Conservation (phyloP, 2,888 invertebrate species). For the Gastracanthus pulcherrimus region DNA sequence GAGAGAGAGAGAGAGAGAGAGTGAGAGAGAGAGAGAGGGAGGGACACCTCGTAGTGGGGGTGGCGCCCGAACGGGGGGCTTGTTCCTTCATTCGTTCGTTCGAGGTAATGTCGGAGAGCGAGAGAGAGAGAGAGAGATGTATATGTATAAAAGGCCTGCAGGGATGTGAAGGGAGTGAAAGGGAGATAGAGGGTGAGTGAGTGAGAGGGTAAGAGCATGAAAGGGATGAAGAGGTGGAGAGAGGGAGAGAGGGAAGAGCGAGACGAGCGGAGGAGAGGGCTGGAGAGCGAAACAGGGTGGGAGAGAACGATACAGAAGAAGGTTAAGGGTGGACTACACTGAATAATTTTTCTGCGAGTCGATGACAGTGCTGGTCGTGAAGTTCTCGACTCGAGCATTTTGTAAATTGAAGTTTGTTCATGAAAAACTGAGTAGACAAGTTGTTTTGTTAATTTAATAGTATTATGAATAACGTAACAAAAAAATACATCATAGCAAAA, state of each 20-base stretch:
- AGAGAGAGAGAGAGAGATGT: slow-evolving; percentile 62
- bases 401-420: too few relatives aligned
- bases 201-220: slow-evolving; percentile 50
- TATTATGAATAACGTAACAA: too few relatives aligned
- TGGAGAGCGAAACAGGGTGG: neutral
- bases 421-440: too few relatives aligned
- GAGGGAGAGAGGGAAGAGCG: slow-evolving; percentile 47
- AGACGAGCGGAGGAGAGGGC: slow-evolving; percentile 22
- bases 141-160: slow-evolving; percentile 52
- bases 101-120: slow-evolving; percentile 62
- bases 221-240: slow-evolving; percentile 48
- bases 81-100: slow-evolving; percentile 64
- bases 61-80: slow-evolving; percentile 36
- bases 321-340: slow-evolving; percentile 48
- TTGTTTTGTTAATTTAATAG: too few relatives aligned
- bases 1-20: slow-evolving; percentile 1
- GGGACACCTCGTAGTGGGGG: slow-evolving; percentile 10
- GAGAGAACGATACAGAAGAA: slow-evolving; percentile 35
- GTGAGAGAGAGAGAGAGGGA: slow-evolving; percentile 25
- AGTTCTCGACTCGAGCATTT: too few relatives aligned
- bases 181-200: slow-evolving; percentile 37
- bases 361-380: neutral
- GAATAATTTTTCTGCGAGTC: slow-evolving; percentile 25
- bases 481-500: too few relatives aligned
- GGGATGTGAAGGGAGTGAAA: slow-evolving; percentile 35